A percentile compares a stretch with the other conserved stretches of the same genome.
Evolutionary conservation across 1,140 invertebrate genomes (phyloP).

Genomic region (Temnothorax longispinosus): DNA sequence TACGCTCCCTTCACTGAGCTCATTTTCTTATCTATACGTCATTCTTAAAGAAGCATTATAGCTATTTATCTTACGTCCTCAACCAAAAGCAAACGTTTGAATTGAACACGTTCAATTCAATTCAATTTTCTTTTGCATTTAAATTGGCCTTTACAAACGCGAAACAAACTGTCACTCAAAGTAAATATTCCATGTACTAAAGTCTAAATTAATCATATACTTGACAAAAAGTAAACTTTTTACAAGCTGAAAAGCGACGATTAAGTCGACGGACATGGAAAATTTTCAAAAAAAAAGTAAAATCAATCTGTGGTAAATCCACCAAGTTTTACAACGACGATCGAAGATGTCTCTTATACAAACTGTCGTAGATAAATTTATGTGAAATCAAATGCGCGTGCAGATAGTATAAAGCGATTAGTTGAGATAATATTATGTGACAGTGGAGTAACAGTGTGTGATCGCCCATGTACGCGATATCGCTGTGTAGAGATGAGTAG

Average conservation of each 20-base stretch:
- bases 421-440: not conserved
- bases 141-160: not conserved
- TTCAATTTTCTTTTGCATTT: not conserved
- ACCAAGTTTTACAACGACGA: not conserved
- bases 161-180: not conserved
- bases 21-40: not conserved
- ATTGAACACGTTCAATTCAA: not conserved
- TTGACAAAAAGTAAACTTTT: not conserved
- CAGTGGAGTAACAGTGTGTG: not conserved
- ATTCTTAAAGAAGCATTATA: not conserved
- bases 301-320: not conserved
- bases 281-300: constrained; percentile 14
- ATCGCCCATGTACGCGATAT: not conserved
- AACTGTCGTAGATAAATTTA: not conserved
- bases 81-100: not conserved
- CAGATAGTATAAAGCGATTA: not conserved
- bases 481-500: not conserved
- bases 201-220: not conserved
- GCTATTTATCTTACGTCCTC: not conserved
- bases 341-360: not conserved
- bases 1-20: constrained; percentile 23
- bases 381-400: not conserved
- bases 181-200: not conserved
- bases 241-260: not conserved
- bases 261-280: not conserved